Evolutionary conservation across 2,797 vertebrate genomes (phyloP).

Genomic region (Microcaecilia unicolor): DNA sequence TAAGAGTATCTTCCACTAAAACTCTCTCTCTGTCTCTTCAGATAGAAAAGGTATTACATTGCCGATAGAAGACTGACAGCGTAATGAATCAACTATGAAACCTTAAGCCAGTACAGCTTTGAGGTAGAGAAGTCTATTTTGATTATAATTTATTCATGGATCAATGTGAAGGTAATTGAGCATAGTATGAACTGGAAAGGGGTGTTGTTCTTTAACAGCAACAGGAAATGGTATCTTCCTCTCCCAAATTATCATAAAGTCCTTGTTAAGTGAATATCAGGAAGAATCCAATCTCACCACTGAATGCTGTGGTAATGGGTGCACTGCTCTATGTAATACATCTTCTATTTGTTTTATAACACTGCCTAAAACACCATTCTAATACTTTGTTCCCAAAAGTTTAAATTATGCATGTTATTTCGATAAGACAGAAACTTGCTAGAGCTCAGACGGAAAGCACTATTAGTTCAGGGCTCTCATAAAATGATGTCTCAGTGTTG

Average conservation of each 20-base stretch:
- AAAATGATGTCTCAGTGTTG: too few species aligned
- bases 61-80: constrained; percentile 54
- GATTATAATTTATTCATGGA: constrained; percentile 61
- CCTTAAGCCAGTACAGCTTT: constrained; percentile 57
- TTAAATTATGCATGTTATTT: too few species aligned
- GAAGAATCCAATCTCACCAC: not conserved
- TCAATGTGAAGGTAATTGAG: constrained; percentile 61
- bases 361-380: too few species aligned
- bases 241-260: constrained; percentile 20
- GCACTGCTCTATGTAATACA: too few species aligned
- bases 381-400: too few species aligned
- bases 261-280: constrained; percentile 15
- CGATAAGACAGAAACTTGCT: too few species aligned
- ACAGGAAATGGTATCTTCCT: constrained; percentile 16
- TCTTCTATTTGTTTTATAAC: too few species aligned
- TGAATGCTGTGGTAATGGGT: too few species aligned
- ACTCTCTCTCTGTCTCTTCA: constrained; percentile 39
- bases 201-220: constrained; percentile 33
- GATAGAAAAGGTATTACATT: constrained; percentile 60
- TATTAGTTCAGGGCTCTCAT: too few species aligned
- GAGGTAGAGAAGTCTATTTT: constrained; percentile 50
- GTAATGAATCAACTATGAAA: constrained; percentile 70
- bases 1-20: constrained; percentile 56
- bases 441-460: too few species aligned
- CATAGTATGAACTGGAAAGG: constrained; percentile 52